Evolutionary conservation across 1,140 invertebrate genomes (phyloP).

Genomic region (Drosophila simulans): DNA sequence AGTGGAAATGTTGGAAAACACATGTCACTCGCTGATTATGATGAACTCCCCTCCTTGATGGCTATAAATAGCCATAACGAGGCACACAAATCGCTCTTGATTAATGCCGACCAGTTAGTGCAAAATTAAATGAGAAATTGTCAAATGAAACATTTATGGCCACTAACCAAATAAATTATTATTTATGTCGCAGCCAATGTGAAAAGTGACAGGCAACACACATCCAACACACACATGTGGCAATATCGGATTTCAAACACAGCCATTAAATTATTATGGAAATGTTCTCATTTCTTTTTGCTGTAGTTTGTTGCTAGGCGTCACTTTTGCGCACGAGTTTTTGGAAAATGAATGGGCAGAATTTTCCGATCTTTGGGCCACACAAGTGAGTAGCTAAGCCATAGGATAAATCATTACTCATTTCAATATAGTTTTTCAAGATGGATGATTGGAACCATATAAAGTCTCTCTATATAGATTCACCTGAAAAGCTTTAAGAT

Average conservation of each 20-base stretch:
- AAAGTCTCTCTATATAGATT: neutral
- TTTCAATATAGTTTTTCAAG: neutral
- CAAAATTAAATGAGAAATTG: conserved; percentile 77
- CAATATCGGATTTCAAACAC: conserved; percentile 71
- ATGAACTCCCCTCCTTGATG: conserved; percentile 43
- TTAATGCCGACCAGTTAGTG: conserved; percentile 70
- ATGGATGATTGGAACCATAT: neutral
- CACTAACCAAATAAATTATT: conserved; percentile 67
- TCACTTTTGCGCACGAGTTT: conserved; percentile 49
- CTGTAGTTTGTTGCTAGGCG: conserved; percentile 13
- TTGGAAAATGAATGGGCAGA: conserved; percentile 31
- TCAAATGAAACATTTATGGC: conserved; percentile 59
- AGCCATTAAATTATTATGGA: conserved; percentile 71
- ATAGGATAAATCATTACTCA: neutral
- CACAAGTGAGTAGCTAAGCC: conserved; percentile 28
- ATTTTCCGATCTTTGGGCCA: conserved; percentile 19
- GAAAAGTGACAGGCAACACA: conserved; percentile 61
- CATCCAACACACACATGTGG: conserved; percentile 15
- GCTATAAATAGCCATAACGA: conserved; percentile 61
- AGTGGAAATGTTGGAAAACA: conserved; percentile 25
- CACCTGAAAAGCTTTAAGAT: neutral
- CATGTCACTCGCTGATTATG: conserved; percentile 44
- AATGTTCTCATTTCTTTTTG: conserved; percentile 37
- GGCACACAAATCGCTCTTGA: conserved; percentile 54
- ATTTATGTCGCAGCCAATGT: conserved; percentile 64